These are phyloP conservation scores for Gymnosoma rotundatum DNA, from an alignment of 2,888 invertebrate genomes.

Conservation along the genomic window DNA sequence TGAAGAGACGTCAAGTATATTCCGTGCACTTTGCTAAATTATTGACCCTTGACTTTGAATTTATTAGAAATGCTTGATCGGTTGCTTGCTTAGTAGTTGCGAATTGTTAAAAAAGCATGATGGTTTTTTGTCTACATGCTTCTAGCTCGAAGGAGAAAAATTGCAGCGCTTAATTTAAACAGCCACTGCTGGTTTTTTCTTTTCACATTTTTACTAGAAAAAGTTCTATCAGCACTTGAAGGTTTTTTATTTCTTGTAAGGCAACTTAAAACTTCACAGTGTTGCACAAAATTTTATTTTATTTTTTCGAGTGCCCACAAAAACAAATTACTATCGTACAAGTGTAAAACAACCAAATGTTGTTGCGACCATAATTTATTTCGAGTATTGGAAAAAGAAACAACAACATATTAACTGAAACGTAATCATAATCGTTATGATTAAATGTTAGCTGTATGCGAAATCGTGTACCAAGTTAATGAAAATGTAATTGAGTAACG, in stretches of 20 bases:
- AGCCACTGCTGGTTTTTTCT: slow-evolving; percentile 62
- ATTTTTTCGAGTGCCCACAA: neutral
- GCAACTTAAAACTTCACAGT: neutral
- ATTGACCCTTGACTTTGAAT: slow-evolving; percentile 69
- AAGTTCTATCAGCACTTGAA: slow-evolving; percentile 65
- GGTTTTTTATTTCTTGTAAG: slow-evolving; percentile 18
- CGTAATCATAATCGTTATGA: slow-evolving; percentile 82
- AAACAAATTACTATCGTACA: slow-evolving; percentile 48
- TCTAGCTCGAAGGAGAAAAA: slow-evolving; percentile 52
- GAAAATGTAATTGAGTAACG: slow-evolving; percentile 83
- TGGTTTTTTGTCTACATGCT: slow-evolving; percentile 29
- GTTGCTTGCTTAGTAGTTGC: slow-evolving; percentile 45
- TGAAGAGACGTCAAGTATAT: neutral
- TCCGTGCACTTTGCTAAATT: slow-evolving; percentile 49
- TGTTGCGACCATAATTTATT: slow-evolving; percentile 33
- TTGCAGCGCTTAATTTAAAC: slow-evolving; percentile 64
- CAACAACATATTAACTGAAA: slow-evolving; percentile 33
- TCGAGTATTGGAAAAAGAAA: slow-evolving; percentile 32
- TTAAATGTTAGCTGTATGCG: slow-evolving; percentile 82
- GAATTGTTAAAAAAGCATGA: slow-evolving; percentile 45
- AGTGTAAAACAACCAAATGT: slow-evolving; percentile 57
- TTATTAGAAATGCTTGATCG: slow-evolving; percentile 60
- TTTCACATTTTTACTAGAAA: slow-evolving; percentile 19
- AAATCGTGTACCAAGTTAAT: slow-evolving; percentile 83
- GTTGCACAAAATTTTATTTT: slow-evolving; percentile 8